Base-by-base conservation (phyloP, 2,113 vertebrate genomes). In the Antidorcas marsupialis region DNA sequence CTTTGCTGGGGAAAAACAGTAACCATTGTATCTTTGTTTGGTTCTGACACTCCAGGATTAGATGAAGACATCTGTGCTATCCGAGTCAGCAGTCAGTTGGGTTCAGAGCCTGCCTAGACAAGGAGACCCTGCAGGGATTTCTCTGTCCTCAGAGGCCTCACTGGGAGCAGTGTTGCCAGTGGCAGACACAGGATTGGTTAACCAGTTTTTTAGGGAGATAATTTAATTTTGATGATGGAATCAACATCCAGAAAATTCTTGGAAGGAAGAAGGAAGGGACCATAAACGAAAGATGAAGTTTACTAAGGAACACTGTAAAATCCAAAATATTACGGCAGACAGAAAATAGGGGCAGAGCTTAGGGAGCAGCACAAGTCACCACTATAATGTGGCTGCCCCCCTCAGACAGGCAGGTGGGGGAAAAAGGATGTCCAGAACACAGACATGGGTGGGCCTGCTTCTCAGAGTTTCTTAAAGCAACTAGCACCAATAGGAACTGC, bases 181-280 rank as follows among this genome's bases (percentile, higher is more conserved):
- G 27, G 55, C 85, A 76, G 21, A 76, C 36, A 71, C 21, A 74
- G 1, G 8, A 43, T 39, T 62, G 13, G 7, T 23, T 89, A 83
- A 55, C 23, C 43, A 67, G 39, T 76, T 91, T 88, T 86, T 45
- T 27, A 59, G 53, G 52, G 89, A 82, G n/a, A 79, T 27, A 28
- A 87, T 89, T 88, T 76, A 85, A 82, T 60, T 88, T 78, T 28
- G 47, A 50, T 91, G 79, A 90, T 47, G 84, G 6, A 94, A 36
- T 86, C n/a, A 43, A n/a, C 16, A 93, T 71, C 57, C 52, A 78
- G 11, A 57, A 76, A 81, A 43, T 98, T 98, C 98, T 97, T 86
- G 96, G 99, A 99, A 99, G 99, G 99, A 36, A 67, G 67, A 5
- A 71, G 99, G 67, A 71, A 71, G 67, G 19, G n/a, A 71, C 67